Conservation (phyloP, 2,113 vertebrate genomes). For the Malurus melanocephalus region DNA sequence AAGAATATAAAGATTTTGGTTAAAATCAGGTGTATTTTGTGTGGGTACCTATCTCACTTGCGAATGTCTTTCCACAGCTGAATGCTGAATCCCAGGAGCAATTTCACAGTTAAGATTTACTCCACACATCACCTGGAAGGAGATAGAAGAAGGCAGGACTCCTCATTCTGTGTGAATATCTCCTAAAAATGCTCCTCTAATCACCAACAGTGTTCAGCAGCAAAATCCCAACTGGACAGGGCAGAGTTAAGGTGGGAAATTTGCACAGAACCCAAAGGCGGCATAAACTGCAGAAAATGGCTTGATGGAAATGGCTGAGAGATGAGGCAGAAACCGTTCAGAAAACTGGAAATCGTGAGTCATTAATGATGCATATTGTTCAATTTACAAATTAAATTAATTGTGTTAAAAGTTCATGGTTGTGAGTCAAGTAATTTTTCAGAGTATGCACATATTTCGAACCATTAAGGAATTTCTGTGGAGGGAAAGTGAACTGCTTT, state of each 20-base stretch:
- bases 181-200: accelerated
- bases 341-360: constrained; percentile 41
- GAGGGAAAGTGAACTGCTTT: constrained; percentile 31
- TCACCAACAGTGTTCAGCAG: background rate
- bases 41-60: background rate
- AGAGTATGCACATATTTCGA: constrained; percentile 4
- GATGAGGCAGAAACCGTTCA: background rate
- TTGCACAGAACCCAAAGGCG: background rate
- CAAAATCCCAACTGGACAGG: background rate
- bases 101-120: background rate
- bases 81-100: background rate
- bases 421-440: constrained; percentile 43
- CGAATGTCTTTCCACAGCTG: accelerated
- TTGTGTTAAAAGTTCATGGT: constrained; percentile 48
- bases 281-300: background rate
- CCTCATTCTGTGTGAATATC: background rate
- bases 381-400: constrained; percentile 59
- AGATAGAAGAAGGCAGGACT: background rate
- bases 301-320: background rate
- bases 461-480: constrained; percentile 37
- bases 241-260: constrained; percentile 4
- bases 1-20: background rate
- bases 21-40: background rate
- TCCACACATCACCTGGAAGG: background rate
- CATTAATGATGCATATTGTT: constrained; percentile 64